Conservation (phyloP, 2,113 vertebrate species). For the Parotia lawesii region DNA sequence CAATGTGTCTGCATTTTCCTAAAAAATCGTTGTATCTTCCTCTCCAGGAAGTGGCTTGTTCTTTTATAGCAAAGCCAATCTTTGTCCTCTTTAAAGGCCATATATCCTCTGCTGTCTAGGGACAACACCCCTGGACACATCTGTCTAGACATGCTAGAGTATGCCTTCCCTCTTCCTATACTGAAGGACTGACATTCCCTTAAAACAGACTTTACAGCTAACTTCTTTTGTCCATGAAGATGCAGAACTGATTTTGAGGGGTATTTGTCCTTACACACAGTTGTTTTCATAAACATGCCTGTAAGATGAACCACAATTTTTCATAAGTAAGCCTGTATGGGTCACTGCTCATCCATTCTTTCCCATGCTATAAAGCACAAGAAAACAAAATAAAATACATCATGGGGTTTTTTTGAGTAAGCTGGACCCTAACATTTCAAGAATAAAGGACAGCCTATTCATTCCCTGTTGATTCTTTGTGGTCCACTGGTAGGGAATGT, state of each 20-base stretch:
- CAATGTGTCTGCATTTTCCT: constrained; percentile 47
- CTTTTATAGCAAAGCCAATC: constrained; percentile 63
- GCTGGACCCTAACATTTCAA: constrained; percentile 10
- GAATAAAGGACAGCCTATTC: constrained; percentile 17
- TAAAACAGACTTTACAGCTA: not conserved
- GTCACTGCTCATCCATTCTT: constrained; percentile 36
- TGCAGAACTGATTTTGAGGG: not conserved
- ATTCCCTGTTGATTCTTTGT: constrained; percentile 36
- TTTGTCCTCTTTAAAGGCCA: constrained; percentile 27
- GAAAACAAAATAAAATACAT: not conserved
- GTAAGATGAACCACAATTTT: not conserved
- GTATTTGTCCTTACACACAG: not conserved
- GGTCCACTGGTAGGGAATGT: not conserved
- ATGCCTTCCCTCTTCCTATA: not conserved
- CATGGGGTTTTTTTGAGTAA: not conserved
- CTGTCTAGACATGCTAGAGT: constrained; percentile 26
- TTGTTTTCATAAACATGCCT: not conserved
- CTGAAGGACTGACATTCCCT: not conserved
- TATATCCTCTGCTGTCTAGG: constrained; percentile 56
- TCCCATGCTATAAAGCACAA: constrained; percentile 40
- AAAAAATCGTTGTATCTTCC: constrained; percentile 57
- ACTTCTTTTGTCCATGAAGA: not conserved
- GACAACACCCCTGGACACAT: constrained; percentile 22
- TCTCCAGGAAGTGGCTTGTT: constrained; percentile 53
- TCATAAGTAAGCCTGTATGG: not conserved